phyloP scores from a whole-genome alignment of 2,113 vertebrate species.

The Gallinago jamesoni region DNA sequence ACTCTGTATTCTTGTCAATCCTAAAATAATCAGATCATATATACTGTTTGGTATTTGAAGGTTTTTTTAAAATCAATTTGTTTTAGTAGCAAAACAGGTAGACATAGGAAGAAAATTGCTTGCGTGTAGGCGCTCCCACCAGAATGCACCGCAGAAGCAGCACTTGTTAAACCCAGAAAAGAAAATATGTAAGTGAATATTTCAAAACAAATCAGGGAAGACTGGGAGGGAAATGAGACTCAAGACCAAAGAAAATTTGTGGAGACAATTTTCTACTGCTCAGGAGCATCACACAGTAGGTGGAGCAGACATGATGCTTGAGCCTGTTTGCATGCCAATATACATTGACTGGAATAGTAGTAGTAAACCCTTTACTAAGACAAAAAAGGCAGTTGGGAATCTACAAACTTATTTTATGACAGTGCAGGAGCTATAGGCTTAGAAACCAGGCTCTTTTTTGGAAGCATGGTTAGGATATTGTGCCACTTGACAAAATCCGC shows the following conservation, averaged over 20 bases:
- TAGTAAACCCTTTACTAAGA: background rate
- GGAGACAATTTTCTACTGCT: background rate
- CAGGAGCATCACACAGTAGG: background rate
- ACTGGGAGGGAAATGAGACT: background rate
- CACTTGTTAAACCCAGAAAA: background rate
- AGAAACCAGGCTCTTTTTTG: background rate
- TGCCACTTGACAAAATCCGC: background rate
- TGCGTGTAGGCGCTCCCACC: background rate
- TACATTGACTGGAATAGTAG: background rate
- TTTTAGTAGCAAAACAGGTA: background rate
- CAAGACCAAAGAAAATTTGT: background rate
- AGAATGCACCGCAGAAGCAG: background rate
- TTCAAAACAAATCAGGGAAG: background rate
- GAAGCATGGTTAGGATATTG: background rate
- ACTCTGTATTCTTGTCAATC: background rate
- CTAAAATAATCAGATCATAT: background rate
- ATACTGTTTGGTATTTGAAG: background rate
- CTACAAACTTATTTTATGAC: background rate
- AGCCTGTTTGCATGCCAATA: background rate
- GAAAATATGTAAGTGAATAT: background rate
- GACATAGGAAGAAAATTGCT: background rate
- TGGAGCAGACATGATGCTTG: background rate
- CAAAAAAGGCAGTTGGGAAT: background rate
- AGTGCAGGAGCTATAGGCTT: background rate
- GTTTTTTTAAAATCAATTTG: background rate